Conservation (phyloP, 1,140 invertebrate species). For the Atta texana region DNA sequence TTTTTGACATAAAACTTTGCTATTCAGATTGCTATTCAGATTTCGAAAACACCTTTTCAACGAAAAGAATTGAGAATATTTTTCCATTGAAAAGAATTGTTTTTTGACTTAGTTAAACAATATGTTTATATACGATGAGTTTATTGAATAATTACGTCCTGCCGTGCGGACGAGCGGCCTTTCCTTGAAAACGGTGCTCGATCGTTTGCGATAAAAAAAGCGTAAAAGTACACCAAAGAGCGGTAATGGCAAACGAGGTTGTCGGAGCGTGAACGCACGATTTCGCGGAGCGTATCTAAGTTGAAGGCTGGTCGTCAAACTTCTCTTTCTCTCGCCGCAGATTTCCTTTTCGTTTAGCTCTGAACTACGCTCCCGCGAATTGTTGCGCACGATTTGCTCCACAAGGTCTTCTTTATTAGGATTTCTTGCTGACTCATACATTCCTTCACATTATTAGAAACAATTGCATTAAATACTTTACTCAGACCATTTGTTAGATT, state of each 20-base stretch:
- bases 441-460: background rate
- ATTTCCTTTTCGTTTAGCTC: conserved; percentile 30
- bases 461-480: conserved; percentile 27
- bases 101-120: conserved; percentile 44
- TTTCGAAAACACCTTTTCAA: background rate
- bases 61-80: conserved; percentile 16
- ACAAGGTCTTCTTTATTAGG: conserved; percentile 39
- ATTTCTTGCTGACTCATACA: conserved; percentile 19
- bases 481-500: background rate
- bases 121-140: background rate
- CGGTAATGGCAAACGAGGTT: conserved; percentile 44
- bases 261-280: conserved; percentile 40
- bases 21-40: background rate
- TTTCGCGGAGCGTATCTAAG: conserved; percentile 71
- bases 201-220: conserved; percentile 51
- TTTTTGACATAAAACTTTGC: background rate
- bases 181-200: conserved; percentile 55
- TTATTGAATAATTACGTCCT: conserved; percentile 46
- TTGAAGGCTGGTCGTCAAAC: conserved; percentile 71
- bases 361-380: conserved; percentile 5
- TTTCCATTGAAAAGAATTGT: background rate
- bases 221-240: conserved; percentile 61
- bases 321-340: conserved; percentile 26
- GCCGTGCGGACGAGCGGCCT: conserved; percentile 17
- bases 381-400: conserved; percentile 42